Base-by-base conservation (phyloP, 2,113 vertebrate species). In the Reinhardtius hippoglossoides region DNA sequence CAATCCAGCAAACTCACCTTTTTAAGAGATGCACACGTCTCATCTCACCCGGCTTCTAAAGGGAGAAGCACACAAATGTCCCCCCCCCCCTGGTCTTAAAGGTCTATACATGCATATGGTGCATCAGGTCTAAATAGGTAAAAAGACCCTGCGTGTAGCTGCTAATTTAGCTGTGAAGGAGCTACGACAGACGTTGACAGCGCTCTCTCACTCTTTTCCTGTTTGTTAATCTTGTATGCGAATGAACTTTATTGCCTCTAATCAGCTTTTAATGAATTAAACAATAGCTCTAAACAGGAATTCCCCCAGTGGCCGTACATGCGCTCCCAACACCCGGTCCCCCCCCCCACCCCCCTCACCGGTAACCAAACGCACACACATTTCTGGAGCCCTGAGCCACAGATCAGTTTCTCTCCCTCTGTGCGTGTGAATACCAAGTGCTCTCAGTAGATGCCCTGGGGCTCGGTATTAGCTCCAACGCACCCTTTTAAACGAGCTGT, bases 401-500 rank as follows among this genome's bases (percentile, higher is more conserved):
- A 77, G 62, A 77, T 76, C 6, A 1, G 13, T 81, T 76, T 70
- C 63, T 71, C 26, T 31, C 31, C 31, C 63, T 61, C n/a, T 60
- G 58, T 69, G 59, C 76, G 59, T 78, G 76, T 88, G 82, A 89
- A 86, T 87, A 77, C 61, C 56, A 81, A 89, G 69, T 76, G 44
- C 67, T 82, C 76, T 26, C 7, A 4, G 62, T 69, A 62, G 76
- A 78, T 65, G 69, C 85, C 91, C 80, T 35, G 74, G 78, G 85
- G 84, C 82, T 85, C 40, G 37, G 67, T 74, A 74, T 76, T 83
- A 76, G 88, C 88, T 73, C 0, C 35, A 56, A 74, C 6, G 55
- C 78, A 86, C 85, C 71, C 76, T 87, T 23, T 92, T 91, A 90
- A 92, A 92, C 87, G 90, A 92, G 82, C 87, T 58, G 42, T 91